Conservation (phyloP, 1,140 invertebrate genomes). For the Drosophila cardini region DNA sequence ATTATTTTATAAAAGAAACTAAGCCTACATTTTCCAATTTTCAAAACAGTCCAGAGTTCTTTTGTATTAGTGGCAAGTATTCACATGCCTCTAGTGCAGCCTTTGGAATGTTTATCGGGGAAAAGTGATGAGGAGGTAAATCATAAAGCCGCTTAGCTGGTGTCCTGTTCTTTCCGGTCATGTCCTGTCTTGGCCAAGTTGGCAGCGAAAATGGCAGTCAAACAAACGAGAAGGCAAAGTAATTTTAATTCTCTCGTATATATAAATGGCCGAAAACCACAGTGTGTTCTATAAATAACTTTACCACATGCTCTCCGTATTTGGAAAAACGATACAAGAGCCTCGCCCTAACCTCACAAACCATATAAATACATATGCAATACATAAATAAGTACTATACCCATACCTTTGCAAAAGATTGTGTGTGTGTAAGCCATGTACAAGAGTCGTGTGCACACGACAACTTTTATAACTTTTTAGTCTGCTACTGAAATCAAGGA, state of each 20-base stretch:
- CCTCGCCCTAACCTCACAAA: slow-evolving; percentile 43
- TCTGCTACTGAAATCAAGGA: slow-evolving; percentile 73
- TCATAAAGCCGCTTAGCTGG: slow-evolving; percentile 70
- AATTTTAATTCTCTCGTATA: slow-evolving; percentile 38
- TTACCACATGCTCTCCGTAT: slow-evolving; percentile 51
- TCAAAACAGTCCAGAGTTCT: background rate
- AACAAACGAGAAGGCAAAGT: slow-evolving; percentile 41
- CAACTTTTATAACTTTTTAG: slow-evolving; percentile 57
- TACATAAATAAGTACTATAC: slow-evolving; percentile 5
- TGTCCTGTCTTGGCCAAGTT: slow-evolving; percentile 59
- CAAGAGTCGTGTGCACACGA: slow-evolving; percentile 59
- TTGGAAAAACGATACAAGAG: background rate
- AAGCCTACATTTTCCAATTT: background rate
- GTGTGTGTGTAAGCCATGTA: slow-evolving; percentile 11
- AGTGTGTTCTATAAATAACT: slow-evolving; percentile 75
- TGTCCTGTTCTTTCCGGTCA: slow-evolving; percentile 23
- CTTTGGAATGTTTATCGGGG: background rate
- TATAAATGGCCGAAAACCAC: slow-evolving; percentile 61
- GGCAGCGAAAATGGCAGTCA: slow-evolving; percentile 47
- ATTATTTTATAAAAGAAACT: background rate
- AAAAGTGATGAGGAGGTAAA: slow-evolving; percentile 33
- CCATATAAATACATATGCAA: slow-evolving; percentile 12
- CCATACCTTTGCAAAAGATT: slow-evolving; percentile 23
- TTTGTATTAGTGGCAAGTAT: background rate
- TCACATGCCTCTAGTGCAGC: background rate